These are phyloP conservation scores for Chiloscyllium plagiosum DNA, from an alignment of 2,113 vertebrate species.

Conservation along the genomic window DNA sequence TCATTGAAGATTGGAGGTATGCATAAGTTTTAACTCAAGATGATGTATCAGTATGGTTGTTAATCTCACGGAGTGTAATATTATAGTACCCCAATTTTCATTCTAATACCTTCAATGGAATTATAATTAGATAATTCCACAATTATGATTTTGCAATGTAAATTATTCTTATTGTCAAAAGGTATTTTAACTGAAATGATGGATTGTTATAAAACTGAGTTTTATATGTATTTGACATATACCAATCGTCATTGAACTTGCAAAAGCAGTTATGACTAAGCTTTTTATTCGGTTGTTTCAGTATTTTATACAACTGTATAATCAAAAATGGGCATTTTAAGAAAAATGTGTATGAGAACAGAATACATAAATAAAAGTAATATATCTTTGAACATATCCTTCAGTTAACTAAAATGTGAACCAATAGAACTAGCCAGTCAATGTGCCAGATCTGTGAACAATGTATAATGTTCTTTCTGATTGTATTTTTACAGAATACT, in stretches of 20 bases:
- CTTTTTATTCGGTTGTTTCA: neutral
- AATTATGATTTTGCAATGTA: neutral
- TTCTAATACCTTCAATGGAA: neutral
- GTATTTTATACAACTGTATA: neutral
- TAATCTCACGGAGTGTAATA: neutral
- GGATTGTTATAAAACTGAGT: neutral
- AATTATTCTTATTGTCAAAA: neutral
- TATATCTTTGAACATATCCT: neutral
- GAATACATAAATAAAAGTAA: neutral
- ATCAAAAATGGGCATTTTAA: neutral
- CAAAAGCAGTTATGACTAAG: neutral
- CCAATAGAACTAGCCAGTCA: neutral
- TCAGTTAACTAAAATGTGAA: neutral
- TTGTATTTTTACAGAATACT: slow-evolving; percentile 59
- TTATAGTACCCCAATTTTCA: neutral
- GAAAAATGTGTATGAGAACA: neutral
- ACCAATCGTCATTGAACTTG: neutral
- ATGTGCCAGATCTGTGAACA: neutral
- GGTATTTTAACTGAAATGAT: neutral
- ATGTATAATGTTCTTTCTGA: slow-evolving; percentile 21
- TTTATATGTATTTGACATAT: neutral
- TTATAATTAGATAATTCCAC: neutral
- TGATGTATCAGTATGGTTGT: neutral
- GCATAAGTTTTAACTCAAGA: neutral
- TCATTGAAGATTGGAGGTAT: slow-evolving; percentile 81